Evolutionary conservation across 2,888 invertebrate species (phyloP), one percentile per base, ranked within the genome.

Genomic region (Molorchus minor): DNA sequence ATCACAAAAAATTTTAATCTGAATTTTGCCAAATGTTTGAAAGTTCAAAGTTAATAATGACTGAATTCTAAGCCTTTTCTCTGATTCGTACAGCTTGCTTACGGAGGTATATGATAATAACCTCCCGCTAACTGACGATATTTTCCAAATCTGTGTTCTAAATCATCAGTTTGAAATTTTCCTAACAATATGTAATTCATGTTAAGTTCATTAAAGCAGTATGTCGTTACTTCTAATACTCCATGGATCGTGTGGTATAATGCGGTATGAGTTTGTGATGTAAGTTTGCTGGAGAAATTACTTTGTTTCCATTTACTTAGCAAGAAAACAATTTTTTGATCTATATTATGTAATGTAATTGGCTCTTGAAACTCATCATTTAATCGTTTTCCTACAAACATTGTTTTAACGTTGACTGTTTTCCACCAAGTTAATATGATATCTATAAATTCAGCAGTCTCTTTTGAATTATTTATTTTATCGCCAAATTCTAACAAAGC

Each of bases 371-470:
- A 40, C 7, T 17, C 1, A 15, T 43, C 33, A 3, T 16, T 30
- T n/a, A 12, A 30, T 20, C 33, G 40, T 40, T 49, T 25, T 17
- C 43, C 40, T 49, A 49, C 33, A 12, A 49, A 30, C 5, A 21
- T 4, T 13, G 47, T 49, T 30, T 56, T 56, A 2, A 49, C 56
- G 25, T 43, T 49, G 2, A 56, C 49, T 3, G 49, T 49, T 33
- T 43, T 49, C 44, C 56, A 56, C 56, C 56, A 49, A 12, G 1
- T 56, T 16, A 49, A 12, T 41, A 56, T 49, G 3, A 56, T 47
- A 12, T 56, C 16, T 10, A 56, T 49, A 36, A 56, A 56, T 2
- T 49, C 41, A 12, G 55, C 46, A 15, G 46, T 46, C 7, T 40
- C 46, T 17, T 44, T 20, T 5, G 46, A 55, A 10, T 45, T 35